Evolutionary conservation across 2,113 vertebrate genomes (phyloP).

Genomic region (Microcebus ravelobensis): DNA sequence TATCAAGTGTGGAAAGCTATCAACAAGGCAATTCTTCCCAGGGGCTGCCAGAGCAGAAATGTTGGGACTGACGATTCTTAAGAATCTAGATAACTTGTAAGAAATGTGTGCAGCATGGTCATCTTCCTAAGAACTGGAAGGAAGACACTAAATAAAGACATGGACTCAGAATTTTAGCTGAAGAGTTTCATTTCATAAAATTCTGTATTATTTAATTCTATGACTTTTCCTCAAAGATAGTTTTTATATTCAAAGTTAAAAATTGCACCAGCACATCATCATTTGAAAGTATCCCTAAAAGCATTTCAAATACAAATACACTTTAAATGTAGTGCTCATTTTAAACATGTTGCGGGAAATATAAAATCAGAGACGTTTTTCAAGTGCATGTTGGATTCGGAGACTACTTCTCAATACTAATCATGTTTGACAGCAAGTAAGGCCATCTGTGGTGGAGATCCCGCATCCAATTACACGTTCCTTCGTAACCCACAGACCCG

Average conservation of each 20-base stretch:
- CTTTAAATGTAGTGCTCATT: background rate
- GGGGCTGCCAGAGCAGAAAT: background rate
- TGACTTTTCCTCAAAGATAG: background rate
- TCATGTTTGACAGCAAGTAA: background rate
- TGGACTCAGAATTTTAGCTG: fast-evolving
- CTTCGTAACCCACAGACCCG: background rate
- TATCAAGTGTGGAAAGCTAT: conserved; percentile 4
- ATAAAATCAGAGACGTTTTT: background rate
- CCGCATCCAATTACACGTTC: fast-evolving
- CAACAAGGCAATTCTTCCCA: background rate
- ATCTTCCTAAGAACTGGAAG: background rate
- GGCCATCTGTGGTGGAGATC: background rate
- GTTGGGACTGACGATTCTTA: background rate
- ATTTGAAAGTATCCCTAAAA: background rate
- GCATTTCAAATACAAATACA: background rate
- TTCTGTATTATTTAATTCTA: background rate
- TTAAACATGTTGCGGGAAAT: background rate
- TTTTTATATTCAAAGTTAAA: background rate
- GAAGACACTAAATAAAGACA: background rate
- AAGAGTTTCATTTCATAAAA: background rate
- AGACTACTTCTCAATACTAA: background rate
- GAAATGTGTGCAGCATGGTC: fast-evolving
- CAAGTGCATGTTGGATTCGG: background rate
- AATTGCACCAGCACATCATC: background rate
- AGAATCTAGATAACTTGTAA: background rate